Evolutionary conservation across 2,888 invertebrate species (phyloP), one percentile per base, ranked within the genome.

Genomic region (Agrochola lota): DNA sequence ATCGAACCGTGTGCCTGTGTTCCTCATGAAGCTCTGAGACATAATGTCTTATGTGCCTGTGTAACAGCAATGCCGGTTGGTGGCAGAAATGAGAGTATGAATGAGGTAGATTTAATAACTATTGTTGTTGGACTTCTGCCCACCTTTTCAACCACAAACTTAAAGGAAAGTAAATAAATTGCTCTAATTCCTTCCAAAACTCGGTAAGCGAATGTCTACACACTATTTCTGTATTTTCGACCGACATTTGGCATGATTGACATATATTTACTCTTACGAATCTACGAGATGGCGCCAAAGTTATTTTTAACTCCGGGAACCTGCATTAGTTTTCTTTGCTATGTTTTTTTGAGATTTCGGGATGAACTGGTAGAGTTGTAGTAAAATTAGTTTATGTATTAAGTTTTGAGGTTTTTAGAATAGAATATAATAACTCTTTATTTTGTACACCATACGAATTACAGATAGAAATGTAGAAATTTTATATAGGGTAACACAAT

Each of bases 201-300:
- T 74, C 67, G 20, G 81, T 78, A 73, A 85, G 49, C 74, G 26
- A 84, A 84, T 85, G 71, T 81, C 79, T 78, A 62, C 84, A 71
- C 68, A 88, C 79, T 88, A 86, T 89, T 88, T 77, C 85, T 15
- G 87, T 85, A 82, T 73, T 78, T 84, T 85, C 71, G 71, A n/a
- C 78, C 82, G 73, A 77, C 88, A 87, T 86, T 78, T 83, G 64
- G 79, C 79, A 74, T 90, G 90, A 90, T 90, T 90, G 90, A 88
- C 90, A 89, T 85, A 84, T 90, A 90, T 90, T 90, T 90, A 90
- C 88, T 80, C 85, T 80, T 77, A 79, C 85, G 35, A 83, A 84
- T 84, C 76, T 71, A 66, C 76, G 81, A 71, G 85, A 85, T 87
- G 87, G 89, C 86, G 89, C 87, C 88, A 77, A 84, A 74, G 84